These are phyloP conservation scores for Sorex araneus DNA, from an alignment of 2,113 vertebrate genomes.

Conservation along the genomic window DNA sequence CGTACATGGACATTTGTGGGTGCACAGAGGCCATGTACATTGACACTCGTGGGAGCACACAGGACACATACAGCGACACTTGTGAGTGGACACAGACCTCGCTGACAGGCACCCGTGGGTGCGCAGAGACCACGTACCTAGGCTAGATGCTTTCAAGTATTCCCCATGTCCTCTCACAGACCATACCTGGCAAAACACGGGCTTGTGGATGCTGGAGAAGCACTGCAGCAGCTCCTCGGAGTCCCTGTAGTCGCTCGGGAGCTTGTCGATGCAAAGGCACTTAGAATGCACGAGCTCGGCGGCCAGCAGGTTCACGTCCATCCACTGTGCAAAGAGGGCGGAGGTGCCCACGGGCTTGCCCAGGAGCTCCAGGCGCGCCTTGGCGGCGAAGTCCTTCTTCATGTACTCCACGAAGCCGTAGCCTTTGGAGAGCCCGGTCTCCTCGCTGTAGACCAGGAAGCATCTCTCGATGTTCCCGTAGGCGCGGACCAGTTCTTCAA, in stretches of 20 bases:
- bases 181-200: slow-evolving; percentile 97
- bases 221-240: slow-evolving; percentile 93
- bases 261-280: slow-evolving; percentile 96
- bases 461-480: slow-evolving; percentile 98
- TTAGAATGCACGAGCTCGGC: slow-evolving; percentile 96
- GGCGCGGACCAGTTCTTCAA: slow-evolving; percentile 96
- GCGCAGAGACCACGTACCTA: too few relatives aligned
- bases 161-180: not conserved
- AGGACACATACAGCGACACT: too few relatives aligned
- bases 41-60: too few relatives aligned
- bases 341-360: slow-evolving; percentile 93
- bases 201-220: slow-evolving; percentile 94
- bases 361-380: slow-evolving; percentile 95
- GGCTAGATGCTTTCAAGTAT: not conserved
- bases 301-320: slow-evolving; percentile 96
- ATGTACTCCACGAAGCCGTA: slow-evolving; percentile 99
- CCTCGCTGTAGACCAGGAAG: slow-evolving; percentile 97
- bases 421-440: slow-evolving; percentile 96
- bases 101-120: too few relatives aligned
- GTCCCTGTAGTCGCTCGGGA: slow-evolving; percentile 92
- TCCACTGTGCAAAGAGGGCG: slow-evolving; percentile 97
- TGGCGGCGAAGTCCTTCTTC: slow-evolving; percentile 99
- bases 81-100: too few relatives aligned
- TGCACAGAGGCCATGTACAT: too few relatives aligned
- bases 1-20: too few relatives aligned